phyloP scores from a whole-genome alignment of 1,140 invertebrate genomes.

The Cyclargus thomasi region DNA sequence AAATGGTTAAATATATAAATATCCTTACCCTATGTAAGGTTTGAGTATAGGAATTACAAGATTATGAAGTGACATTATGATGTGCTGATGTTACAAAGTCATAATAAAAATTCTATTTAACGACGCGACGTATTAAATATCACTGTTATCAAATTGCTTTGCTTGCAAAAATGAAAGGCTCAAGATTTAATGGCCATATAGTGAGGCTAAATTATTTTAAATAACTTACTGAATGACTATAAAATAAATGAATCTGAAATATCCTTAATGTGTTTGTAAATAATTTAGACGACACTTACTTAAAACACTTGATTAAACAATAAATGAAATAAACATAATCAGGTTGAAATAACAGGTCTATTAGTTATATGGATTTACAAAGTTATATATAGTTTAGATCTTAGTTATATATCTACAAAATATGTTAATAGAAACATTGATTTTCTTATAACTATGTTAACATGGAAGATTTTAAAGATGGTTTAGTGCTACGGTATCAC shows the following conservation, averaged over 20 bases:
- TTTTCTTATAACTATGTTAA: conserved; percentile 64
- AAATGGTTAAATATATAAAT: not conserved
- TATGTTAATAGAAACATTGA: conserved; percentile 61
- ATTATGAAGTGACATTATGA: not conserved
- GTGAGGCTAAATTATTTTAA: conserved; percentile 58
- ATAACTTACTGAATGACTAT: conserved; percentile 69
- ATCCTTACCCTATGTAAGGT: not conserved
- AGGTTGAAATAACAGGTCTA: conserved; percentile 60
- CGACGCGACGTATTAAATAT: no score
- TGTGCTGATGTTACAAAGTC: conserved; percentile 52
- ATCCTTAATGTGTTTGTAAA: conserved; percentile 71
- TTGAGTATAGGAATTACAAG: not conserved
- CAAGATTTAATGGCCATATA: conserved; percentile 38
- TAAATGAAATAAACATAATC: conserved; percentile 59
- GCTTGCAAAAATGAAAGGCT: no score
- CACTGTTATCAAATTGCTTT: no score
- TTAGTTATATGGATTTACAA: conserved; percentile 64
- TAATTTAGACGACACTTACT: conserved; percentile 59
- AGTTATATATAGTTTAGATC: conserved; percentile 28
- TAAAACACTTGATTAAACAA: conserved; percentile 64
- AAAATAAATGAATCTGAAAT: conserved; percentile 74
- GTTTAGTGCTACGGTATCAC: conserved; percentile 69
- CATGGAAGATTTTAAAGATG: conserved; percentile 61
- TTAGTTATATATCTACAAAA: not conserved
- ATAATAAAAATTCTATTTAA: conserved; percentile 27